Conservation (phyloP, 1,140 invertebrate genomes). For the Eumaeus atala region DNA sequence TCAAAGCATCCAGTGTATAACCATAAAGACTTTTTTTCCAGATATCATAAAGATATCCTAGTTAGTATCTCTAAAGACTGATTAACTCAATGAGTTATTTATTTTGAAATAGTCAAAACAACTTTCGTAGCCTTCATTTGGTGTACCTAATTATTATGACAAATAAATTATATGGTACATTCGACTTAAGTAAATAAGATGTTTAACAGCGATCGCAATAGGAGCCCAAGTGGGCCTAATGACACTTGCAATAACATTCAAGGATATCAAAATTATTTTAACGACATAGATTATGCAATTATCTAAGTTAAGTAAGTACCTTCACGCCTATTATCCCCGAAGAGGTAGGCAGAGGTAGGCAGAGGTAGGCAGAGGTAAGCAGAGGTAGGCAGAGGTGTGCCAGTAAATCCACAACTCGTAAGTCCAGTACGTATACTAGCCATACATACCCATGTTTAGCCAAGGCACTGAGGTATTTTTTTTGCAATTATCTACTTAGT, state of each 20-base stretch:
- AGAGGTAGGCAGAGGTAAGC: too few species aligned
- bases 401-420: too few species aligned
- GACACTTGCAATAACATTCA: conserved; percentile 1
- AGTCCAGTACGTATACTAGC: too few species aligned
- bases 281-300: background rate
- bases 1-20: too few species aligned
- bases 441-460: too few species aligned
- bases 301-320: too few species aligned
- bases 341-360: too few species aligned
- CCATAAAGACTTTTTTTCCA: background rate
- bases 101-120: conserved; percentile 8
- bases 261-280: conserved; percentile 11
- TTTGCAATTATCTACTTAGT: background rate
- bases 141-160: conserved; percentile 3
- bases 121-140: conserved; percentile 7
- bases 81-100: background rate
- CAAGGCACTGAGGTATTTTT: too few species aligned
- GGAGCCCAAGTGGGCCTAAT: conserved; percentile 2
- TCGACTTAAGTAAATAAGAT: conserved; percentile 10
- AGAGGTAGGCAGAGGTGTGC: too few species aligned
- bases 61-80: background rate
- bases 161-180: conserved; percentile 8
- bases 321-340: too few species aligned
- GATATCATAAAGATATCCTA: background rate
- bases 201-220: background rate